Evolutionary conservation across 2,113 vertebrate species (phyloP), one percentile per base, ranked within the genome.

Genomic region (Peucedramus taeniatus): DNA sequence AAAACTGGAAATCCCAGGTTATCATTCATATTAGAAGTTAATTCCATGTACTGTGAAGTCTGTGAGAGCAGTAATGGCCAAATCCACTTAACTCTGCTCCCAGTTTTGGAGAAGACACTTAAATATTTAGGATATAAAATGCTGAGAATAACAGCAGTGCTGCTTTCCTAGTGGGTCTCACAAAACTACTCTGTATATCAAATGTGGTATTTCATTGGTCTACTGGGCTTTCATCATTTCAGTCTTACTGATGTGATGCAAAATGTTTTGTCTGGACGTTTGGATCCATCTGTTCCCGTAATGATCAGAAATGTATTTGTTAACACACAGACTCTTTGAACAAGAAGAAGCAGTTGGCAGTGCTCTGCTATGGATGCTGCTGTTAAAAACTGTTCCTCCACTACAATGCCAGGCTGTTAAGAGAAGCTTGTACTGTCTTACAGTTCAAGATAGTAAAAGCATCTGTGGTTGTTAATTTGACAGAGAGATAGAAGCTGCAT

Each of bases 251-350:
- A 80, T 40, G 47, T 42, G 79, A 94, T 66, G 44, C 45, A 86
- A 92, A 95, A 90, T 77, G 61, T 94, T 96, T 95, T 93, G 80
- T 88, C 94, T 93, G 54, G 47, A 76, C 26, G 37, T 82, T 71
- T 79, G 77, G 61, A 69, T 87, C 88, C 83, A 89, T 93, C 91
- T 95, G 89, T 95, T 95, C 89, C 64, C 79, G 50, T 49, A 60
- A 75, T 23, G 60, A 86, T 89, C 79, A 79, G 76, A 92, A 88
- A 70, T 1, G 3, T 49, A 83, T 89, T 60, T 83, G 94, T 53
- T 78, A 72, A 93, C 79, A 91, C 54, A 83, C 37, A 88, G 68
- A 75, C 37, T 82, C 92, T 87, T 49, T 68, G 80, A 94, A 76
- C 19, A 89, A 87, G 76, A 83, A 90, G 88, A 90, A 87, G 94